A percentile compares a stretch with the other conserved stretches of the same genome.
Evolutionary conservation across 2,113 vertebrate species (phyloP).

Genomic region (Strix uralensis): DNA sequence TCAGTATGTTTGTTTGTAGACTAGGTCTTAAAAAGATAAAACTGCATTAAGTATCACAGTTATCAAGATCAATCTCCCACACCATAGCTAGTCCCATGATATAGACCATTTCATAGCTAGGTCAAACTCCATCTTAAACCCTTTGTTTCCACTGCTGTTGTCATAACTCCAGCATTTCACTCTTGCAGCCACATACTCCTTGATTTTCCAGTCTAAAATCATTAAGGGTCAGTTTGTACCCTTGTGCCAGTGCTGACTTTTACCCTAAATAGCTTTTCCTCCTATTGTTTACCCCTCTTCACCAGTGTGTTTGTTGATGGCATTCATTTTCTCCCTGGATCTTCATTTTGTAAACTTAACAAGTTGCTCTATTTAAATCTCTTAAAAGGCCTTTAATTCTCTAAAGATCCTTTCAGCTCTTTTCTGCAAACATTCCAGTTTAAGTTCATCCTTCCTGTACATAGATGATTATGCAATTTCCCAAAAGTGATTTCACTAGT

Average conservation of each 20-base stretch:
- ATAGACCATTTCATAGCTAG: background rate
- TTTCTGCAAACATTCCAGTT: background rate
- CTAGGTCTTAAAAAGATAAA: constrained; percentile 17
- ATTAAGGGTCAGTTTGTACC: background rate
- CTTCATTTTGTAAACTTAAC: constrained; percentile 41
- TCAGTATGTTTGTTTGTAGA: background rate
- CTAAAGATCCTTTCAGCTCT: background rate
- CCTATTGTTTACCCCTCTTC: background rate
- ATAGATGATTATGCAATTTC: background rate
- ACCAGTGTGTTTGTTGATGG: background rate
- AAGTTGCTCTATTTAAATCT: constrained; percentile 15
- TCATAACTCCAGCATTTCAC: background rate
- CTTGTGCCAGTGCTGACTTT: background rate
- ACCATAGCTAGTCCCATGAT: background rate
- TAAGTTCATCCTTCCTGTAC: background rate
- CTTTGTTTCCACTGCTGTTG: background rate
- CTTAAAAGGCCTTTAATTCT: background rate
- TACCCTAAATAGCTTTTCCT: background rate
- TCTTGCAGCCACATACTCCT: background rate
- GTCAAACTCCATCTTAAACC: background rate
- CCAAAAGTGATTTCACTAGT: background rate
- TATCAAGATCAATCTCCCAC: background rate
- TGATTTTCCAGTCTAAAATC: background rate
- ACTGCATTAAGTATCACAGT: background rate
- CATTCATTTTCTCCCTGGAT: background rate